phyloP scores from a whole-genome alignment of 35 echinoderm and acorn worm genomes.

The Anneissia japonica region DNA sequence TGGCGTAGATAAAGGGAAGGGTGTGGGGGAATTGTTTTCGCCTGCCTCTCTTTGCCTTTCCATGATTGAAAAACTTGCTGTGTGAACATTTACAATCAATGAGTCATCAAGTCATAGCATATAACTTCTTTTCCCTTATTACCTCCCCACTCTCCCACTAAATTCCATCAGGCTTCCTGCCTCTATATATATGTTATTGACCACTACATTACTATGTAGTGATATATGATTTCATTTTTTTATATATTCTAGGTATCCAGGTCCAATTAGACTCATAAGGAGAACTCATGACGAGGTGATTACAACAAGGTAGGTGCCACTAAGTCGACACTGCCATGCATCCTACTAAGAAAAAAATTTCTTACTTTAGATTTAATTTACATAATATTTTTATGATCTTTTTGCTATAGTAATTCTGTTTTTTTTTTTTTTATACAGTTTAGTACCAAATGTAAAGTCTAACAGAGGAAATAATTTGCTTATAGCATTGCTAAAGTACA shows the following conservation, averaged over 20 bases:
- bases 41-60: too few species aligned
- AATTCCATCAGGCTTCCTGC: too few species aligned
- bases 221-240: neutral
- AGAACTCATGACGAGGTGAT: conserved; percentile 93
- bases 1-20: too few species aligned
- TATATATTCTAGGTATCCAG: conserved; percentile 59
- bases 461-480: conserved; percentile 92
- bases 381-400: neutral
- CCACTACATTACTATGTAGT: neutral
- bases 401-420: neutral
- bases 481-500: conserved; percentile 56
- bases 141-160: too few species aligned
- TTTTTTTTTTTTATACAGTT: conserved; percentile 34
- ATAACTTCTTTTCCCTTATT: too few species aligned
- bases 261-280: conserved; percentile 79
- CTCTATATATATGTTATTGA: too few species aligned
- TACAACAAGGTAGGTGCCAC: conserved; percentile 79
- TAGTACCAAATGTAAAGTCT: conserved; percentile 55
- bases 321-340: neutral
- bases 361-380: neutral
- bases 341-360: neutral
- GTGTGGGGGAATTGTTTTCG: too few species aligned
- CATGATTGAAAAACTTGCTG: too few species aligned
- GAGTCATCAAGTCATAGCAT: too few species aligned
- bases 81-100: too few species aligned